These are phyloP conservation scores for Sapajus apella DNA, from an alignment of 2,113 vertebrate genomes.

Conservation along the genomic window DNA sequence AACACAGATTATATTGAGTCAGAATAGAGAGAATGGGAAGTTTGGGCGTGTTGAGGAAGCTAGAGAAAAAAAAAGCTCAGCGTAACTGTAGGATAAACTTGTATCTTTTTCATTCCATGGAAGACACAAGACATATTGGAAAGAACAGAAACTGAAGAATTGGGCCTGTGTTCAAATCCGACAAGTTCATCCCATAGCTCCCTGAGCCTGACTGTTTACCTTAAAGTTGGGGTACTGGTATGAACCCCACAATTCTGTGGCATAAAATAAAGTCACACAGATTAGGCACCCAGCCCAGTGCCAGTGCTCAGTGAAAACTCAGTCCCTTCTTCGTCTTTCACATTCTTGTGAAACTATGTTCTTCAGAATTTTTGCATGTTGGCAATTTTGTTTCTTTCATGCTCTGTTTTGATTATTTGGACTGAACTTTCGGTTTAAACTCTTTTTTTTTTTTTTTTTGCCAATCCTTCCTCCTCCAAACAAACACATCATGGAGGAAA, in stretches of 20 bases:
- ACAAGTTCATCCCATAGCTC: rapidly evolving
- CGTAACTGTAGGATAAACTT: not conserved
- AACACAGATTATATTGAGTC: not conserved
- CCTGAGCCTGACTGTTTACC: not conserved
- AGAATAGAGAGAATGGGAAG: not conserved
- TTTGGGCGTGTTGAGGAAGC: not conserved
- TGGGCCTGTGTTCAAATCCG: rapidly evolving
- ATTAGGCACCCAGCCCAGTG: not conserved
- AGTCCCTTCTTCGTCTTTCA: rapidly evolving
- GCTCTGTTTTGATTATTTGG: not conserved
- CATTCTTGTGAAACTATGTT: not conserved
- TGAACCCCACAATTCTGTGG: rapidly evolving
- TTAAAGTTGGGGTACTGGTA: rapidly evolving
- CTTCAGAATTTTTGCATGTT: not conserved
- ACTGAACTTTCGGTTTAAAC: not conserved
- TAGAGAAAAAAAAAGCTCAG: not conserved
- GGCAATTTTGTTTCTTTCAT: not conserved
- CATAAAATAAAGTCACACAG: rapidly evolving
- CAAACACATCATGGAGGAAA: not conserved
- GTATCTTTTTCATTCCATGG: not conserved
- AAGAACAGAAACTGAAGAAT: rapidly evolving
- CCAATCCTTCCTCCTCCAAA: not conserved
- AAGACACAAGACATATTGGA: not conserved
- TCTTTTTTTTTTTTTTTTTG: not conserved
- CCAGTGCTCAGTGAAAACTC: not conserved